These are phyloP conservation scores for Erethizon dorsatum DNA, from an alignment of 2,797 vertebrate species.

Conservation along the genomic window DNA sequence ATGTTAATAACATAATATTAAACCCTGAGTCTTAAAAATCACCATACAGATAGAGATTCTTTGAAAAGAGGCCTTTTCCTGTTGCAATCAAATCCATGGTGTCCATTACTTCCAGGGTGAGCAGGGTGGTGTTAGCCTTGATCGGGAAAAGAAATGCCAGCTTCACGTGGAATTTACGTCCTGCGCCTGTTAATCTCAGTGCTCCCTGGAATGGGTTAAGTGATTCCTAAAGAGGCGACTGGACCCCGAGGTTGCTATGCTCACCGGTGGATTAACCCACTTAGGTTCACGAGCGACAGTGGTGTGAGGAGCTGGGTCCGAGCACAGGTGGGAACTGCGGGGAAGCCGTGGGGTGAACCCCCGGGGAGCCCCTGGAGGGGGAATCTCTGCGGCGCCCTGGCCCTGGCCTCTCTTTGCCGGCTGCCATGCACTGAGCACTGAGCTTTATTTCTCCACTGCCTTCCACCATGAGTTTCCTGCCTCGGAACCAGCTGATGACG, in stretches of 20 bases:
- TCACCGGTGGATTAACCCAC: neutral
- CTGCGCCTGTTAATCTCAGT: accelerated
- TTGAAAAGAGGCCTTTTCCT: neutral
- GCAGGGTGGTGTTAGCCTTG: neutral
- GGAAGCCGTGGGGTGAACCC: too few species aligned
- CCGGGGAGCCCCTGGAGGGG: neutral
- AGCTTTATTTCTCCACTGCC: neutral
- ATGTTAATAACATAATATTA: neutral
- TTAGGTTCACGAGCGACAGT: neutral
- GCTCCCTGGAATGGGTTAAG: neutral
- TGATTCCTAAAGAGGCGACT: neutral
- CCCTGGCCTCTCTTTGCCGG: too few species aligned
- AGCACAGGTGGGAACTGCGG: neutral
- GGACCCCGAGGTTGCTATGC: neutral
- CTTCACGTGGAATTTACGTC: neutral
- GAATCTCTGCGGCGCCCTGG: too few species aligned
- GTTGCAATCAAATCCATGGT: neutral
- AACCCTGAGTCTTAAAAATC: neutral
- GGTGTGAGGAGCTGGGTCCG: accelerated
- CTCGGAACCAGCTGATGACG: neutral
- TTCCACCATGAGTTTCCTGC: neutral
- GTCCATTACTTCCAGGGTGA: neutral
- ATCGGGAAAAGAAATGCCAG: neutral
- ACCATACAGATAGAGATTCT: neutral
- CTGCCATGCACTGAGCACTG: too few species aligned